A percentile compares a stretch with the other conserved stretches of the same genome.
phyloP scores from a whole-genome alignment of 2,113 vertebrate species.

The Crypturellus undulatus region DNA sequence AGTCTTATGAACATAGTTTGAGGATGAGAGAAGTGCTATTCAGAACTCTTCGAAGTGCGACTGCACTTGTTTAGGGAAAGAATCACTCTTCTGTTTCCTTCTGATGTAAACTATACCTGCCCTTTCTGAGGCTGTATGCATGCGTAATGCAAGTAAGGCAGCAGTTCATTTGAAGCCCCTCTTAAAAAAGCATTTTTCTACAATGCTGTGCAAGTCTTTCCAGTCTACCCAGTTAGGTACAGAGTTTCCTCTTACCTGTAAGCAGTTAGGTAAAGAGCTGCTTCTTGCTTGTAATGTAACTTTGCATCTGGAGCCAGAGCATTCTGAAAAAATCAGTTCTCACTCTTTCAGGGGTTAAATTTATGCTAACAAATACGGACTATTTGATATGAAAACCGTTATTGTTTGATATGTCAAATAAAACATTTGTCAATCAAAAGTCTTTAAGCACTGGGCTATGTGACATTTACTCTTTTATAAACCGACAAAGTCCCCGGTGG shows the following conservation, averaged over 20 bases:
- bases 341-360: slow-evolving; percentile 82
- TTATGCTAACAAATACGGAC: slow-evolving; percentile 81
- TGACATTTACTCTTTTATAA: slow-evolving; percentile 94
- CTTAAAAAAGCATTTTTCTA: slow-evolving; percentile 58
- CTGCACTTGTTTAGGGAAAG: background rate
- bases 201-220: slow-evolving; percentile 64
- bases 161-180: slow-evolving; percentile 63
- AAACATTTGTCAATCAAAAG: slow-evolving; percentile 93
- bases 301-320: slow-evolving; percentile 66
- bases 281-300: slow-evolving; percentile 65
- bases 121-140: slow-evolving; percentile 35
- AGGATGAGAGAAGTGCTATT: background rate
- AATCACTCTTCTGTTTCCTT: slow-evolving; percentile 67
- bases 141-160: slow-evolving; percentile 61
- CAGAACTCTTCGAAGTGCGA: background rate
- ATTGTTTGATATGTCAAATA: slow-evolving; percentile 93
- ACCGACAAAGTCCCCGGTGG: slow-evolving; percentile 84
- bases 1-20: background rate
- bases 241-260: slow-evolving; percentile 71
- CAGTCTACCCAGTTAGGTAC: slow-evolving; percentile 50
- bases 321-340: slow-evolving; percentile 61
- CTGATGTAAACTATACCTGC: slow-evolving; percentile 59
- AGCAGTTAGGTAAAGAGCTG: slow-evolving; percentile 56
- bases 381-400: slow-evolving; percentile 87
- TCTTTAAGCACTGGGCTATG: slow-evolving; percentile 87